These are phyloP conservation scores for Thunnus maccoyii DNA, from an alignment of 2,113 vertebrate genomes.

Conservation along the genomic window DNA sequence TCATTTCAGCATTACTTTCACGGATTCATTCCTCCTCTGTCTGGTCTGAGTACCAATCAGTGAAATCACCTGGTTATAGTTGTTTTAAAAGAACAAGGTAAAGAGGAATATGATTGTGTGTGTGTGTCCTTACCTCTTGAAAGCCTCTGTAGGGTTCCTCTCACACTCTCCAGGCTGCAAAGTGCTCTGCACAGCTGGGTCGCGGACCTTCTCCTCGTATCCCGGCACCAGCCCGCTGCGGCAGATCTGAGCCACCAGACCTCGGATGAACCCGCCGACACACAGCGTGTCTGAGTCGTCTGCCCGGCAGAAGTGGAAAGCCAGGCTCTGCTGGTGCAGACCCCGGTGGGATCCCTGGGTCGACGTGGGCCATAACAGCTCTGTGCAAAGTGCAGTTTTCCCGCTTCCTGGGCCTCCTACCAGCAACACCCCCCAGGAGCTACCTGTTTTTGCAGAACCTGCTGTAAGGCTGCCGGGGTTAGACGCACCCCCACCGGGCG, in stretches of 20 bases:
- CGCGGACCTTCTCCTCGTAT: slow-evolving; percentile 93
- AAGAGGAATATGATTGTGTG: not conserved
- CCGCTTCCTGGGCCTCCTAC: slow-evolving; percentile 97
- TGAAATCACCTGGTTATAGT: not conserved
- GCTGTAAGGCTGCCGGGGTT: slow-evolving; percentile 80
- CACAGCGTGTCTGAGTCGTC: slow-evolving; percentile 95
- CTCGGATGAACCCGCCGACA: slow-evolving; percentile 90
- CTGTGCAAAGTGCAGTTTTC: slow-evolving; percentile 95
- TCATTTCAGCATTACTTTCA: not conserved
- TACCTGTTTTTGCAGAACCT: slow-evolving; percentile 84
- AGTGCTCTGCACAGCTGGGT: slow-evolving; percentile 90
- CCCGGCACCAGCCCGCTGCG: slow-evolving; percentile 89
- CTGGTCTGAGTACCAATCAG: not conserved
- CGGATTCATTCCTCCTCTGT: not conserved
- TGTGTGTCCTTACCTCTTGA: slow-evolving; percentile 91
- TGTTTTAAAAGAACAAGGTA: not conserved
- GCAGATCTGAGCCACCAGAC: slow-evolving; percentile 92
- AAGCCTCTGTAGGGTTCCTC: slow-evolving; percentile 95
- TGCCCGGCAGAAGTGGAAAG: slow-evolving; percentile 96
- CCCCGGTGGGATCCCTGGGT: slow-evolving; percentile 88
- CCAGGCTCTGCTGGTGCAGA: slow-evolving; percentile 91
- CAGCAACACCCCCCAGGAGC: slow-evolving; percentile 94
- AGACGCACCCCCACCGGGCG: slow-evolving; percentile 71
- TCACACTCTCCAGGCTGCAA: slow-evolving; percentile 95
- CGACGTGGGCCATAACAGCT: slow-evolving; percentile 95